Percentiles rank a stretch among this genome's conserved stretches.
Evolutionary conservation across 2,113 vertebrate genomes (phyloP).

Genomic region (Ptilorrhoa leucosticta): DNA sequence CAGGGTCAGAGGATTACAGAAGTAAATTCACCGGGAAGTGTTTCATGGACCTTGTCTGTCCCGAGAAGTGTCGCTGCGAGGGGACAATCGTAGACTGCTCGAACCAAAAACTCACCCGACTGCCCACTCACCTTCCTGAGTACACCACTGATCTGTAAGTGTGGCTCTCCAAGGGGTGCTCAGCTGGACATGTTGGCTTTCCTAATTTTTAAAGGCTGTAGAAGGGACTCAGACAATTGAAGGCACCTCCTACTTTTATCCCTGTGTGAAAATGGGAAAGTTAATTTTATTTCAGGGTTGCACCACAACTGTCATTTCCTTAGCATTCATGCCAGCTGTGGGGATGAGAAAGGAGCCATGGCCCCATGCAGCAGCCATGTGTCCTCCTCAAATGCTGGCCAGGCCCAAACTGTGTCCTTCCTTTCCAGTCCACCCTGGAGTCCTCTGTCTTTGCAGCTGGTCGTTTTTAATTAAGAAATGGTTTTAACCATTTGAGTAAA

Average conservation of each 20-base stretch:
- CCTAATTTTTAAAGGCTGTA: not conserved
- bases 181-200: not conserved
- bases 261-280: not conserved
- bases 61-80: conserved; percentile 92
- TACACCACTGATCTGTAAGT: conserved; percentile 94
- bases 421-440: not conserved
- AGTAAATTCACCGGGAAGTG: conserved; percentile 90
- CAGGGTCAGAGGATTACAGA: conserved; percentile 94
- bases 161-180: not conserved
- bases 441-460: not conserved
- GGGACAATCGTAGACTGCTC: conserved; percentile 95
- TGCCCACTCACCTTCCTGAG: conserved; percentile 89
- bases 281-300: not conserved
- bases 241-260: not conserved
- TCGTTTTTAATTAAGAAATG: not conserved
- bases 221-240: not conserved
- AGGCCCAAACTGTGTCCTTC: not conserved
- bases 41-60: conserved; percentile 94
- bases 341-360: not conserved
- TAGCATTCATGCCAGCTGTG: not conserved
- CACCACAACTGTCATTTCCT: not conserved
- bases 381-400: not conserved
- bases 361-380: not conserved
- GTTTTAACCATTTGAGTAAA: not conserved
- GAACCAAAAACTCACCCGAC: conserved; percentile 86